Evolutionary conservation across 2,113 vertebrate genomes (phyloP).

Genomic region (Sylvietta virens): DNA sequence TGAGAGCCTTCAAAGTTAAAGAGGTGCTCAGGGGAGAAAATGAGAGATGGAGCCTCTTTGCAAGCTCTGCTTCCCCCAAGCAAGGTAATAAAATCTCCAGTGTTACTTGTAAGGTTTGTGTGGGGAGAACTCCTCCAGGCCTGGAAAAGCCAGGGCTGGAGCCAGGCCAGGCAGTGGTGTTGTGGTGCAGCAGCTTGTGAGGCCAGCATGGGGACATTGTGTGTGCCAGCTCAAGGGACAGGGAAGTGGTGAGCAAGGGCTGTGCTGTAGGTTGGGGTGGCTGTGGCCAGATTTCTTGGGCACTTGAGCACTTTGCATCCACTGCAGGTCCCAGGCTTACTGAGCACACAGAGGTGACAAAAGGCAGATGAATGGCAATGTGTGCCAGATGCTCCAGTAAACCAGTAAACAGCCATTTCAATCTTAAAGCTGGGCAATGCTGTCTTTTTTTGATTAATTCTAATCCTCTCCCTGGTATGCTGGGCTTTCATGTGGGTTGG

Average conservation of each 20-base stretch:
- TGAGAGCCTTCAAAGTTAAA: not conserved
- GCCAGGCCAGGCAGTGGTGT: not conserved
- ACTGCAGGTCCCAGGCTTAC: not conserved
- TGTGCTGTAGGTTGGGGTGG: not conserved
- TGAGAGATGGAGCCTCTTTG: not conserved
- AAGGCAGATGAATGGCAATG: rapidly evolving
- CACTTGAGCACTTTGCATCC: not conserved
- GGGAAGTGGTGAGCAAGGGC: rapidly evolving
- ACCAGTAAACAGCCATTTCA: not conserved
- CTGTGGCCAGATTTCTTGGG: no score
- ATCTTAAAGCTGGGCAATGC: not conserved
- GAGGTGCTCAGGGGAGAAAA: not conserved
- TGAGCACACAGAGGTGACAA: not conserved
- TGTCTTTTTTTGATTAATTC: not conserved
- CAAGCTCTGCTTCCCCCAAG: not conserved
- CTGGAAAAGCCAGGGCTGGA: not conserved
- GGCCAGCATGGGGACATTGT: rapidly evolving
- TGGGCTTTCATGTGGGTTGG: not conserved
- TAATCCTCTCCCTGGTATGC: not conserved
- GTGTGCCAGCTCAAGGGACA: not conserved
- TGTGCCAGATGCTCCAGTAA: not conserved
- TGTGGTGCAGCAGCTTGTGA: not conserved
- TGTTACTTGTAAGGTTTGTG: not conserved
- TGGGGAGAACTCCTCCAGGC: not conserved
- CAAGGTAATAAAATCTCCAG: not conserved